Evolutionary conservation across 2,113 vertebrate species (phyloP), one percentile per base, ranked within the genome.

Genomic region (Petaurus breviceps): DNA sequence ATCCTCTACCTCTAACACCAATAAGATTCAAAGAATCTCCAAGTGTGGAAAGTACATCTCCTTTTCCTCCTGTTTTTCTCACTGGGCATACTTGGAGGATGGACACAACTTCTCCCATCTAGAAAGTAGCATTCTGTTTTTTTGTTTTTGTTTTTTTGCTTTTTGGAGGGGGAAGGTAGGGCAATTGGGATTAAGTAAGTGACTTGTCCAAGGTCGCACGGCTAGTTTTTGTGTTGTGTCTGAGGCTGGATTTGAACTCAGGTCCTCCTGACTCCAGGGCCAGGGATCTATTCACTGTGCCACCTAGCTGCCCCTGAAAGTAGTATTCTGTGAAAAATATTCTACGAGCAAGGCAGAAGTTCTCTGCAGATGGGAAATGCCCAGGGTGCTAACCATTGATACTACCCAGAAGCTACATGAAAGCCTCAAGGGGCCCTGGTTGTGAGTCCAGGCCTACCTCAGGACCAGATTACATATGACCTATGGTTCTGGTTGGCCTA

Each of bases 401-500:
- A 77, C 31, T 77, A n/a, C 0, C 37, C 61, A 77, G 37, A 37
- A n/a, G 37, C 61, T 77, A n/a, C 4, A 77, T 5, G 19, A 14
- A 77, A 43, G 68, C 68, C 68, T 43, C 19, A 7, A 84, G 68
- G 37, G n/a, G 5, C 16, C 7, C 37, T n/a, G 68, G 37, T 5
- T 77, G 5, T 77, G 68, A 84, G 19, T 84, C 68, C 68, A 23
- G 37, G n/a, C 37, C 68, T 84, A 22, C 68, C 37, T 84, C 57
- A 43, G n/a, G 68, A 84, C 68, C 19, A 16, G 68, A 43, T 84
- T 84, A 23, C 68, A 23, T 43, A 84, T 8, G 16, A 84, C 19
- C 68, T 43, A 77, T 77, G 68, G 5, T 84, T 84, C 68, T 84
- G 68, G 37, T 25, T 47, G 31, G 51, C 84, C 97, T 95, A 68